Conservation (phyloP, 2,113 vertebrate genomes). For the Tachuris rubrigastra region DNA sequence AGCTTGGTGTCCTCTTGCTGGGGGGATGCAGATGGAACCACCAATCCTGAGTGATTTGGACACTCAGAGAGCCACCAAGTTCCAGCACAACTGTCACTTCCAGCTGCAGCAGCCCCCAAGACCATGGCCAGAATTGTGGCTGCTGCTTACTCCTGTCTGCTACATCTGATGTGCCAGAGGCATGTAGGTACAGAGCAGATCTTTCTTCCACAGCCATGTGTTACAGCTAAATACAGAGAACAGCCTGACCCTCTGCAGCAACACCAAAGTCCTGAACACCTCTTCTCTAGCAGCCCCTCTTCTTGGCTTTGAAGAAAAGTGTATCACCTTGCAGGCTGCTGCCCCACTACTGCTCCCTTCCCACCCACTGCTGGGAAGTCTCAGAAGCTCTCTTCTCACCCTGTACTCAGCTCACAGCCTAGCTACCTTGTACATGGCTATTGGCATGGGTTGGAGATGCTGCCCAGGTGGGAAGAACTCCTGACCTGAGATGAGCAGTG, state of each 20-base stretch:
- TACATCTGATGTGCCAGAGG: not conserved
- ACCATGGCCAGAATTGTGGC: not conserved
- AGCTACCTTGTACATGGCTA: not conserved
- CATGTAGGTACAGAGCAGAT: not conserved
- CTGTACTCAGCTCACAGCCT: not conserved
- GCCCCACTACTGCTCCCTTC: not conserved
- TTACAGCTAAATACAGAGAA: not conserved
- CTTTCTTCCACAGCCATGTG: not conserved
- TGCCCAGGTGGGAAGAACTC: not conserved
- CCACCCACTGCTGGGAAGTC: not conserved
- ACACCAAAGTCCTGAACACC: not conserved
- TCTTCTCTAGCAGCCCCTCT: not conserved
- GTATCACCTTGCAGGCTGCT: not conserved
- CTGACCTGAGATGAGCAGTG: not conserved
- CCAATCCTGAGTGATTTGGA: not conserved
- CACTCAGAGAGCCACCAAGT: not conserved
- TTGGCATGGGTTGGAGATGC: not conserved
- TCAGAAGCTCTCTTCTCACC: not conserved
- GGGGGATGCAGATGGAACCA: not conserved
- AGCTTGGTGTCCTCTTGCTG: not conserved
- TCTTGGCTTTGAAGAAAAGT: not conserved
- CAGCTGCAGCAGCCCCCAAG: not conserved
- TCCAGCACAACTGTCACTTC: not conserved
- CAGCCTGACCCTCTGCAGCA: not conserved
- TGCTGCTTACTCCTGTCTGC: not conserved